These are phyloP conservation scores for Apodemia duryi DNA, from an alignment of 2,888 invertebrate genomes.

Conservation along the genomic window DNA sequence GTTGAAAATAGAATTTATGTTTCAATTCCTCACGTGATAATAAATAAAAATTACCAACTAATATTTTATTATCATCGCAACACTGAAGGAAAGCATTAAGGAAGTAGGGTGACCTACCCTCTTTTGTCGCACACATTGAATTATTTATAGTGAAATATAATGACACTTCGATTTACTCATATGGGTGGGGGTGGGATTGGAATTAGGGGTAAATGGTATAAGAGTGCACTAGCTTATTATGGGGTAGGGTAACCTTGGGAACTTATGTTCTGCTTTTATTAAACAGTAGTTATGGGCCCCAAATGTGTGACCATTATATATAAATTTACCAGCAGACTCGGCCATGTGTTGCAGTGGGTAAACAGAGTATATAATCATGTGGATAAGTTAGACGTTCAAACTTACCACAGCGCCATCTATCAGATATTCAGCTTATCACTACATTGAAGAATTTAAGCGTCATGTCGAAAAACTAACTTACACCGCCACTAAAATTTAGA, in stretches of 20 bases:
- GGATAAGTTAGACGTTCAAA: too few relatives aligned
- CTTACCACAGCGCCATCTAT: too few relatives aligned
- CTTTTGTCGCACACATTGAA: constrained; percentile 15
- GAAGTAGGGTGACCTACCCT: constrained; percentile 14
- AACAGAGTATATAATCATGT: too few relatives aligned
- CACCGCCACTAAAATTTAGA: too few relatives aligned
- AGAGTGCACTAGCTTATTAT: constrained; percentile 10
- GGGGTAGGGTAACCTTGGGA: constrained; percentile 1
- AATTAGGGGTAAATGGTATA: constrained; percentile 9
- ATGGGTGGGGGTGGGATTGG: constrained; percentile 10
- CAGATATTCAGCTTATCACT: too few relatives aligned
- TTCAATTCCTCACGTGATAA: background rate
- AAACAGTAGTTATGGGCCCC: background rate
- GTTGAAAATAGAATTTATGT: background rate
- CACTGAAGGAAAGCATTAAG: constrained; percentile 11
- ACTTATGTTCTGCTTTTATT: constrained; percentile 4
- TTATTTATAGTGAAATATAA: constrained; percentile 16
- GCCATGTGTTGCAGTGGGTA: too few relatives aligned
- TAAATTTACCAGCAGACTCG: too few relatives aligned
- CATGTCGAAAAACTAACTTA: too few relatives aligned
- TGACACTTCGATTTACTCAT: constrained; percentile 18
- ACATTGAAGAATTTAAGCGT: too few relatives aligned
- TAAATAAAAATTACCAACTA: constrained; percentile 15
- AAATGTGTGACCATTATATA: too few relatives aligned
- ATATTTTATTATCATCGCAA: constrained; percentile 12